Evolutionary conservation across 2,888 invertebrate genomes (phyloP).

Genomic region (Patella caerulea): DNA sequence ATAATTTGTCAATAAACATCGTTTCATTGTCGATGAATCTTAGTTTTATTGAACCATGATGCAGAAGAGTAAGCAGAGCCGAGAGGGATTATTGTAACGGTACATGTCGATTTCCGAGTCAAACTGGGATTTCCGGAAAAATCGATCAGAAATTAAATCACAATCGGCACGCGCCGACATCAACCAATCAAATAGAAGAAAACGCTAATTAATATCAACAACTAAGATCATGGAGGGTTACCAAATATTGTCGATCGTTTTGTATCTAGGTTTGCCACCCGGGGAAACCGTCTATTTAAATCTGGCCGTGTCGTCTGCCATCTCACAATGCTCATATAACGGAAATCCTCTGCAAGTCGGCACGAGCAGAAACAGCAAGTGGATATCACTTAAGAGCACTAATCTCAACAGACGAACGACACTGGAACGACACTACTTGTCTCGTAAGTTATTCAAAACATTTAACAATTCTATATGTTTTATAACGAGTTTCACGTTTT

Average conservation of each 20-base stretch:
- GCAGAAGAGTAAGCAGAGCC: not conserved
- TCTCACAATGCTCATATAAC: too few species aligned
- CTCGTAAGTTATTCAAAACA: too few species aligned
- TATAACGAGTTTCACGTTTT: too few species aligned
- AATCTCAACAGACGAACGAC: too few species aligned
- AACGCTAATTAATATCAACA: constrained; percentile 21
- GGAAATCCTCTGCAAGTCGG: too few species aligned
- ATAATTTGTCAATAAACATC: too few species aligned
- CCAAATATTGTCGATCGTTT: not conserved
- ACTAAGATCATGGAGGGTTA: not conserved
- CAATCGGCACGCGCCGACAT: constrained; percentile 13
- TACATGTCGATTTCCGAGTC: constrained; percentile 7
- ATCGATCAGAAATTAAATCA: constrained; percentile 28
- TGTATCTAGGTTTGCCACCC: not conserved
- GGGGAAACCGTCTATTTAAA: not conserved
- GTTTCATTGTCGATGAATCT: too few species aligned
- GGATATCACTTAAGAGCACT: too few species aligned
- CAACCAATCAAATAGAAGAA: constrained; percentile 18
- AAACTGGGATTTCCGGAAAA: constrained; percentile 17
- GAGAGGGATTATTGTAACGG: not conserved
- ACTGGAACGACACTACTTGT: too few species aligned
- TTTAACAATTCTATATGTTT: too few species aligned
- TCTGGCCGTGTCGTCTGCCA: not conserved
- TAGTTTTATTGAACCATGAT: too few species aligned
- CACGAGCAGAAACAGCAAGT: too few species aligned